Evolutionary conservation across 2,113 vertebrate species (phyloP).

Genomic region (Zeus faber): DNA sequence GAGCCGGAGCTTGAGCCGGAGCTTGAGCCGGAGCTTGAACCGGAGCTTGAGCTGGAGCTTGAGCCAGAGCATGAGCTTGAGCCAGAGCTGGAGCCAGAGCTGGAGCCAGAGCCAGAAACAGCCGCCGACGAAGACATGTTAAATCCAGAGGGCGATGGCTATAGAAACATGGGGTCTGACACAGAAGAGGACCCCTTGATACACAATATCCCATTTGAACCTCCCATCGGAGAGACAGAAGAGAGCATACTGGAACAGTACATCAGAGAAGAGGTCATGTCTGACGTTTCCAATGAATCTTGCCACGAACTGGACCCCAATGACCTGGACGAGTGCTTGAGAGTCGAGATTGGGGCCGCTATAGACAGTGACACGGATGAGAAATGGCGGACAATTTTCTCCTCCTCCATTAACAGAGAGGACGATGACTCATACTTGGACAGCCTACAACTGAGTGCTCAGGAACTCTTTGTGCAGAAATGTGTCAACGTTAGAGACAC

Average conservation of each 20-base stretch:
- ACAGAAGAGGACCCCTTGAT: conserved; percentile 30
- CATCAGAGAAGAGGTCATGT: conserved; percentile 66
- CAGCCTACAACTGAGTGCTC: conserved; percentile 71
- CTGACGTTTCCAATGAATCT: conserved; percentile 70
- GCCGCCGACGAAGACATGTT: too few species aligned
- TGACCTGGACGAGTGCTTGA: conserved; percentile 65
- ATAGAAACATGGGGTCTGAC: conserved; percentile 33
- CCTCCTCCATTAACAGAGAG: conserved; percentile 79
- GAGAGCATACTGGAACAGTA: conserved; percentile 60
- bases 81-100: not conserved
- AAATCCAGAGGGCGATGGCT: conserved; percentile 14
- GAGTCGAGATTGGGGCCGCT: conserved; percentile 65
- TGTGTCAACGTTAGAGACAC: conserved; percentile 48
- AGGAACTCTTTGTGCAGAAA: conserved; percentile 77
- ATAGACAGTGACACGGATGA: conserved; percentile 74
- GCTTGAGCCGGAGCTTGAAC: too few species aligned
- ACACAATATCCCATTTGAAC: conserved; percentile 39
- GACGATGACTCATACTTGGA: conserved; percentile 78
- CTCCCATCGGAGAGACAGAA: conserved; percentile 26
- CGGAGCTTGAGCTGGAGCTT: not conserved
- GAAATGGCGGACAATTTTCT: conserved; percentile 79
- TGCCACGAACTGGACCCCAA: conserved; percentile 60
- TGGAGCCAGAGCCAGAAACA: not conserved
- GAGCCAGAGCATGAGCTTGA: not conserved
- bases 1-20: conserved; percentile 6